Evolutionary conservation across 2,888 invertebrate species (phyloP), one percentile per base, ranked within the genome.

Genomic region (Chorisops tibialis): DNA sequence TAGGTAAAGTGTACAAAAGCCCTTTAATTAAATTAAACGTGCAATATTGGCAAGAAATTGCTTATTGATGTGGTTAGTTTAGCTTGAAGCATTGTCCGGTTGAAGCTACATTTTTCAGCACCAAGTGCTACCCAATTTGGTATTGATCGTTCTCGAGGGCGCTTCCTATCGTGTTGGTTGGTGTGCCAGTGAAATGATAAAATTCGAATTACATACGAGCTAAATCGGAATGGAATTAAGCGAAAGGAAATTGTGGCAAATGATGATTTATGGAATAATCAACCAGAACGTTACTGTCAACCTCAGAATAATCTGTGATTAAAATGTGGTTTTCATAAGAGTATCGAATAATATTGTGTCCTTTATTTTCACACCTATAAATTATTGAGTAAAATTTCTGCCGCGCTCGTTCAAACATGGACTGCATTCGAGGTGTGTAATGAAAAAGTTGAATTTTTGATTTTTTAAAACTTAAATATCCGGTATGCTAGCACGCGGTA

Each of bases 391-490:
- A 39, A 39, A 39, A 39, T n/a, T 39, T 7, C 2, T 11, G n/a
- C 6, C 37, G 12, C 16, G 16, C 39, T n/a, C 30, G 45, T 19
- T 16, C 3, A 18, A 56, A 56, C 35, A 56, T 56, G 56, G 38
- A 56, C 24, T 56, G 45, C 14, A 45, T 56, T 14, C 43, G 22
- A 56, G 56, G 56, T 56, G 43, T 22, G 39, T 41, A 22, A 22
- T 12, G 48, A 12, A n/a, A n/a, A 11, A 12, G 22, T 48, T n/a
- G 48, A 24, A 19, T 48, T 48, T n/a, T 11, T 22, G n/a, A n/a
- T n/a, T n/a, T n/a, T n/a, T n/a, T n/a, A n/a, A n/a, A n/a, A n/a
- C n/a, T n/a, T n/a, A n/a, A n/a, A n/a, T n/a, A n/a, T n/a, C n/a
- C n/a, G n/a, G n/a, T n/a, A n/a, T n/a, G n/a, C n/a, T n/a, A n/a